Evolutionary conservation across 2,797 vertebrate species (phyloP).

Genomic region (Bothrops alternatus): DNA sequence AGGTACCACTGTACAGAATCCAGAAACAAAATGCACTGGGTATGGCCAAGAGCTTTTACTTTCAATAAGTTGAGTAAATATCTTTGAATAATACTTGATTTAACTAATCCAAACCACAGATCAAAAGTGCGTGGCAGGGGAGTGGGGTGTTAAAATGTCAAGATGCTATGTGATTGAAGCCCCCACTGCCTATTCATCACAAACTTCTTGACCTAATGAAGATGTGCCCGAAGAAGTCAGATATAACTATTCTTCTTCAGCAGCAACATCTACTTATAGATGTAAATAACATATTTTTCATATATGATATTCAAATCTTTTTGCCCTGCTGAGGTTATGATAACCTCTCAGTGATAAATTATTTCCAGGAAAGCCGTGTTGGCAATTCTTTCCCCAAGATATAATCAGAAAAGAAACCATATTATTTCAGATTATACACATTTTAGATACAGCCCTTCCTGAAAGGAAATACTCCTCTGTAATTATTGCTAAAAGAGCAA

Average conservation of each 20-base stretch:
- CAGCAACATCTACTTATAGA: neutral
- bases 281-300: neutral
- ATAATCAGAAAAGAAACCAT: conserved; percentile 54
- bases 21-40: neutral
- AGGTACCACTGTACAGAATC: no score
- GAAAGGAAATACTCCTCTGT: conserved; percentile 58
- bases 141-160: neutral
- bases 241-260: neutral
- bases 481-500: conserved; percentile 54
- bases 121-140: conserved; percentile 2
- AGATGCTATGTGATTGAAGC: neutral
- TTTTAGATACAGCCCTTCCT: conserved; percentile 42
- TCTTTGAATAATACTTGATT: conserved; percentile 52
- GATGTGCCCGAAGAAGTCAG: conserved; percentile 27
- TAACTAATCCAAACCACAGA: conserved; percentile 51
- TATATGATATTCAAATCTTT: neutral
- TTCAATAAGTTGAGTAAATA: conserved; percentile 9
- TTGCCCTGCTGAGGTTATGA: neutral
- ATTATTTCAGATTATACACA: conserved; percentile 54
- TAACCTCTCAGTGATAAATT: conserved; percentile 13
- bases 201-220: conserved; percentile 24
- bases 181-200: neutral
- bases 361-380: conserved; percentile 38
- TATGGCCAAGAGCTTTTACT: neutral
- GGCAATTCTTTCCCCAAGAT: conserved; percentile 40